Evolutionary conservation across 2,113 vertebrate genomes (phyloP).

Genomic region (Arothron firmamentum): DNA sequence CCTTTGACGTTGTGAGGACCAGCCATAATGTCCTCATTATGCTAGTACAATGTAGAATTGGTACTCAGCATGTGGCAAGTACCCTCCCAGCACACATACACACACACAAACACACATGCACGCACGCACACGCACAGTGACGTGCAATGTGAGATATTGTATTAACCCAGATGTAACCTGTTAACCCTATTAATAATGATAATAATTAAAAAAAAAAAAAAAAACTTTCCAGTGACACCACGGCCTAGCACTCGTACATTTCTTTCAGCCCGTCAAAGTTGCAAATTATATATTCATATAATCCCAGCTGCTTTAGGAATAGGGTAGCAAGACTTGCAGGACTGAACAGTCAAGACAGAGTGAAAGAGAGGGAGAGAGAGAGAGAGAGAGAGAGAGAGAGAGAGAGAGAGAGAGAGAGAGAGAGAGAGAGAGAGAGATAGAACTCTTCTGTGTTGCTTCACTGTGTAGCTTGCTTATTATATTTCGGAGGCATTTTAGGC

Average conservation of each 20-base stretch:
- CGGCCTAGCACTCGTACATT: constrained; percentile 49
- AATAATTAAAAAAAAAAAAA: constrained; percentile 20
- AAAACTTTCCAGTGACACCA: constrained; percentile 32
- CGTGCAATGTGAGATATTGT: too few relatives aligned
- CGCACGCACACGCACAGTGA: too few relatives aligned
- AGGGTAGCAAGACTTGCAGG: constrained; percentile 42
- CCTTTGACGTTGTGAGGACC: too few relatives aligned
- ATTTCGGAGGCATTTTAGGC: constrained; percentile 42
- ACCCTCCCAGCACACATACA: background rate
- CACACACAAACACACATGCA: background rate
- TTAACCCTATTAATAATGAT: constrained; percentile 38
- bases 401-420: too few relatives aligned
- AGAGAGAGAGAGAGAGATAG: constrained; percentile 11
- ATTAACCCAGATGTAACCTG: constrained; percentile 9
- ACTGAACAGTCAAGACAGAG: constrained; percentile 26
- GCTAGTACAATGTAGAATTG: too few relatives aligned
- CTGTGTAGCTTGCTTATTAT: constrained; percentile 39
- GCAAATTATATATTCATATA: constrained; percentile 57
- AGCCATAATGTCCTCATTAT: too few relatives aligned
- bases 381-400: too few relatives aligned
- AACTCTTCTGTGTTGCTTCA: constrained; percentile 14
- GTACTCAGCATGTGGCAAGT: too few relatives aligned
- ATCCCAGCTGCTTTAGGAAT: constrained; percentile 48
- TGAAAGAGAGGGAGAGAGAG: constrained; percentile 13
- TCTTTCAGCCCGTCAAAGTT: constrained; percentile 57